Conservation (phyloP, 2,113 vertebrate genomes). For the Channa argus region DNA sequence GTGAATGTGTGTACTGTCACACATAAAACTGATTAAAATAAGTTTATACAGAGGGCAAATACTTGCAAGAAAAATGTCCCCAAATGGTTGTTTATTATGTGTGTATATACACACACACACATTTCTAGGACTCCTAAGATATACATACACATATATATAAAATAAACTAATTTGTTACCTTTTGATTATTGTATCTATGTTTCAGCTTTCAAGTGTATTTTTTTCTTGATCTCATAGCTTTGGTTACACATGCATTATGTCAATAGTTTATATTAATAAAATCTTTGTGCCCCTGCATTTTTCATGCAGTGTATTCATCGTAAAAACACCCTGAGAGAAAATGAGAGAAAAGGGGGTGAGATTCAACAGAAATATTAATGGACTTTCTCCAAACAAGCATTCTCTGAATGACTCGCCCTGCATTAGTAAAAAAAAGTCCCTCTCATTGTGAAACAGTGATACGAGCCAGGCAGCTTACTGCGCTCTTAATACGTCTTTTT, state of each 20-base stretch:
- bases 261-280: not conserved
- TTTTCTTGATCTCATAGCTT: not conserved
- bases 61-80: too few relatives aligned
- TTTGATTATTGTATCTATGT: too few relatives aligned
- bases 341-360: constrained; percentile 42
- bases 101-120: too few relatives aligned
- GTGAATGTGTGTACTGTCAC: constrained; percentile 4
- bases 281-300: not conserved
- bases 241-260: not conserved
- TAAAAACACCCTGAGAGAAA: constrained; percentile 56
- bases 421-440: constrained; percentile 65
- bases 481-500: constrained; percentile 10
- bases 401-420: constrained; percentile 73
- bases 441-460: constrained; percentile 61
- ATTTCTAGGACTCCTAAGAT: too few relatives aligned
- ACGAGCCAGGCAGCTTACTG: constrained; percentile 11
- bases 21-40: constrained; percentile 15
- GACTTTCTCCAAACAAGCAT: constrained; percentile 68
- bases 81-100: too few relatives aligned
- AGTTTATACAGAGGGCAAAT: too few relatives aligned
- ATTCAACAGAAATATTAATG: constrained; percentile 70
- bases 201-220: too few relatives aligned
- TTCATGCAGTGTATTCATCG: constrained; percentile 27
- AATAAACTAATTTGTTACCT: too few relatives aligned
- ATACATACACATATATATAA: too few relatives aligned